A percentile compares a stretch with the other conserved stretches of the same genome.
Conservation (phyloP, 2,113 vertebrate genomes). For the Progne subis region DNA sequence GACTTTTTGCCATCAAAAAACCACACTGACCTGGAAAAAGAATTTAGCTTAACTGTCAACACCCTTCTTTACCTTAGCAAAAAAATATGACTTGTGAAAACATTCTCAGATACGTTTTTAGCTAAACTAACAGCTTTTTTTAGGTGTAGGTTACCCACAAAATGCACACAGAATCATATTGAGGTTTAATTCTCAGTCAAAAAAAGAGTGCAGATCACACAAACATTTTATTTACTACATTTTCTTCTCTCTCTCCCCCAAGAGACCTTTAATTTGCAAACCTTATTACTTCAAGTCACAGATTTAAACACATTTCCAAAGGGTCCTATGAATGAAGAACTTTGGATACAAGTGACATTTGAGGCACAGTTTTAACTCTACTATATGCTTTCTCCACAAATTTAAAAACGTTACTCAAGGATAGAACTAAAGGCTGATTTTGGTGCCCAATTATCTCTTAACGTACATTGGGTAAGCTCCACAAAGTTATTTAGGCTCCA, state of each 20-base stretch:
- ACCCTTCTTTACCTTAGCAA: neutral
- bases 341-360: neutral
- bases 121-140: neutral
- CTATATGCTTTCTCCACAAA: neutral
- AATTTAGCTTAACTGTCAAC: neutral
- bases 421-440: neutral
- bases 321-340: neutral
- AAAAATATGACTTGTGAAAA: neutral
- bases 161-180: neutral
- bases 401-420: neutral
- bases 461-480: neutral
- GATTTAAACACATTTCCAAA: neutral
- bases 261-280: neutral
- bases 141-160: neutral
- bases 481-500: neutral
- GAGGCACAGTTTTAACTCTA: neutral
- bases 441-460: neutral
- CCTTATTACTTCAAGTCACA: neutral
- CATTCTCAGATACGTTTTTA: neutral
- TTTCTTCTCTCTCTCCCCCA: neutral
- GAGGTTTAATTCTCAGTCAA: neutral
- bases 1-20: neutral
- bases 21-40: neutral
- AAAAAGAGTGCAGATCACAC: neutral
- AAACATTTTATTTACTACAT: neutral